Evolutionary conservation across 2,797 vertebrate species (phyloP), one percentile per base, ranked within the genome.

Genomic region (Merluccius polli): DNA sequence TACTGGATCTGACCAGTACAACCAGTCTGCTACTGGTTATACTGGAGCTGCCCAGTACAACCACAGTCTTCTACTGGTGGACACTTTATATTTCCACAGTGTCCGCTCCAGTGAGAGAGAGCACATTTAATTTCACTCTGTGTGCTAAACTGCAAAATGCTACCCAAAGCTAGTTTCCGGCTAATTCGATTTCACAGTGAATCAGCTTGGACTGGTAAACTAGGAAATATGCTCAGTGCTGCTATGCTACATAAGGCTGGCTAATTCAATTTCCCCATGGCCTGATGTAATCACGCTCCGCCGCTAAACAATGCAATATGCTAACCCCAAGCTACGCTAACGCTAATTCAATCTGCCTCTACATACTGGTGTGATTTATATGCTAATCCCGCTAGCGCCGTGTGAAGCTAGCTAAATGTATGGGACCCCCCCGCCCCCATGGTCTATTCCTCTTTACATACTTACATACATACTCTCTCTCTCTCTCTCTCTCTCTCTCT

Each of bases 361-460:
- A 78, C 82, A 79, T 80, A 78, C 12, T 83, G 75, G 73, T 33
- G 75, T 77, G 84, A 86, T 82, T 86, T 83, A 84, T 76, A 89
- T 84, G 86, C 74, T 84, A 89, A 89, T 85, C 81, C 71, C 68
- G 30, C 65, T 75, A 52, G 18, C 18, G 15, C 44, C 18, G 44
- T 21, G 44, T 7, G 18, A 52, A 21, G 44, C 44, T 16, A 52
- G 18, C 18, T 21, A 52, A 16, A 21, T 4, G 44, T 16, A 15
- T 52, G 13, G 18, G 44, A 6, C 13, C 44, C 41, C 2, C 41
- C 44, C 16, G n/a, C n/a, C 18, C 44, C 44, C 21, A 52, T 6
- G 44, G 44, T 52, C 15, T 21, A 52, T 4, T 16, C 41, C 44
- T 21, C 44, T 52, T 52, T 21, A 52, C 44, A 52, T 52, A 52